Base-by-base conservation (phyloP, 2,113 vertebrate genomes). In the Talpa occidentalis region DNA sequence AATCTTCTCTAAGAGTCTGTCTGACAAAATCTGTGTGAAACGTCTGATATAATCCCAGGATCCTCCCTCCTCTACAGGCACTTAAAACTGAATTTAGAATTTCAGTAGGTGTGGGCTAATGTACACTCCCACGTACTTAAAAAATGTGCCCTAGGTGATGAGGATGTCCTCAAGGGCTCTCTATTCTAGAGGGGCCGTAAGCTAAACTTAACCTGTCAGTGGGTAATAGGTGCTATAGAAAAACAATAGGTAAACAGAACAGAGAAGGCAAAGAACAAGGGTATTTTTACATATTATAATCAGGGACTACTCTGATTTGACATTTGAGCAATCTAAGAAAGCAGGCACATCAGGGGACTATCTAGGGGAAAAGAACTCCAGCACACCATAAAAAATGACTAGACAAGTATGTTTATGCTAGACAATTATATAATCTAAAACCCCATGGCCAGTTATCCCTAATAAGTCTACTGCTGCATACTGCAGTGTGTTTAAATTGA, bases 281-380 rank as follows among this genome's bases (percentile, higher is more conserved):
- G 32, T 52, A 67, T 78, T 93, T 92, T 88, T 78, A 79, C 19
- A 78, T 0, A 35, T 1, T 0, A 14, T 64, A 35, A 66, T 80
- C 24, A 88, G 52, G 9, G 21, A 89, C 85, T 32, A n/a, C 42
- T 80, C n/a, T 95, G 72, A 66, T 64, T 64, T 70, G 74, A 91
- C 54, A 92, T 56, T 0, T 83, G 32, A 79, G 42, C 26, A 77
- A 67, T 8, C 64, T 70, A 82, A 72, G 42, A 0, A 74, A 92
- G 32, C 2, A 60, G 64, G 21, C 10, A 59, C 8, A 2, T 26
- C 16, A 64, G 0, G 2, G 24, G 3, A 11, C 16, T 24, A n/a
- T 16, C 37, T 26, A 81, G 10, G 52, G 69, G 12, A 67, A 35
- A 78, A 67, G 28, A 89, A 16, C 90, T 73, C 12, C 10, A 67